These are phyloP conservation scores for Distichodus sexfasciatus DNA, from an alignment of 2,797 vertebrate species.

Conservation along the genomic window DNA sequence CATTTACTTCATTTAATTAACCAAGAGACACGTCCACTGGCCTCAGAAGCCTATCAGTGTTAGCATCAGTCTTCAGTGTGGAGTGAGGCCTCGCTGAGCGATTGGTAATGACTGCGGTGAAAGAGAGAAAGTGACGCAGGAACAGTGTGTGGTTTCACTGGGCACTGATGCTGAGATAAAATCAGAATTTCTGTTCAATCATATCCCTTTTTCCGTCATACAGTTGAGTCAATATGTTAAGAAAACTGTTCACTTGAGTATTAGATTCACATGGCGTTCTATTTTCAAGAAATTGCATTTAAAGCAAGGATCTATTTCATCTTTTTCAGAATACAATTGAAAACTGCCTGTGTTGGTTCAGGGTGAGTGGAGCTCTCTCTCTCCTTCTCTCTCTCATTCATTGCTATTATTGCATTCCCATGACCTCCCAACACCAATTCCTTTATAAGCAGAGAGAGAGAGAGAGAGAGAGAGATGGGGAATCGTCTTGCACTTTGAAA, in stretches of 20 bases:
- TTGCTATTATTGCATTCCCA: conserved; percentile 9
- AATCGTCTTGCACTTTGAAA: conserved; percentile 3
- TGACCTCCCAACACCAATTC: conserved; percentile 14
- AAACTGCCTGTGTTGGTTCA: neutral
- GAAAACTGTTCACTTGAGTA: neutral
- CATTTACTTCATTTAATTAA: conserved; percentile 57
- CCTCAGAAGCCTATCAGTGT: conserved; percentile 42
- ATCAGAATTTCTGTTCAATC: no score
- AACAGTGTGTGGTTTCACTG: no score
- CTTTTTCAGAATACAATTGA: neutral
- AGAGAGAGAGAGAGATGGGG: neutral
- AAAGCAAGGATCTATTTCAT: neutral
- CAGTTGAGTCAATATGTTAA: neutral
- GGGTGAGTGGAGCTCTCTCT: neutral
- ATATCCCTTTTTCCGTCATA: no score
- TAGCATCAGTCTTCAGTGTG: conserved; percentile 45
- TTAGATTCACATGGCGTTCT: neutral
- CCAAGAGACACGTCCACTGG: conserved; percentile 47
- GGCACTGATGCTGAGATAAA: no score
- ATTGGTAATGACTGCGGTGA: conserved; percentile 49
- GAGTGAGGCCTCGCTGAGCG: conserved; percentile 37
- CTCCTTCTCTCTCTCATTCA: neutral
- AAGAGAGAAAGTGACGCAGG: neutral
- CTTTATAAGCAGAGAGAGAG: neutral
- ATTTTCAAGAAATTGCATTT: neutral